Percentiles rank a stretch among this genome's conserved stretches.
Conservation (phyloP, 2,113 vertebrate species). For the Ochotona curzoniae region DNA sequence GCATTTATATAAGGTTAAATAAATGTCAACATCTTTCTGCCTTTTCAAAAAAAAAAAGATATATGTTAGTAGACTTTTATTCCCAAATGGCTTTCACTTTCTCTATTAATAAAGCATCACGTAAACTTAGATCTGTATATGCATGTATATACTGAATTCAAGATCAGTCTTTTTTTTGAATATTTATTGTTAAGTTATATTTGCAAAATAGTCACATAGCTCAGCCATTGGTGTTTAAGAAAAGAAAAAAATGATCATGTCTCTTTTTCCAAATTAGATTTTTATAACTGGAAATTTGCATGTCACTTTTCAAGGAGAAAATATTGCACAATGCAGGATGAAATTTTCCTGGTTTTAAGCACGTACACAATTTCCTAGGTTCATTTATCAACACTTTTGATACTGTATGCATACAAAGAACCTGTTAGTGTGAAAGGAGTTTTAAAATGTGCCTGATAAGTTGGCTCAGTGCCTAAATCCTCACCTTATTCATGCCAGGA, state of each 20-base stretch:
- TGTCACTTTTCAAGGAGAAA: not conserved
- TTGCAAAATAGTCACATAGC: not conserved
- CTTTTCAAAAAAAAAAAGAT: too few relatives aligned
- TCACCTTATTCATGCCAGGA: too few relatives aligned
- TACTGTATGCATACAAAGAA: conserved; percentile 9
- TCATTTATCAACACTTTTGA: not conserved
- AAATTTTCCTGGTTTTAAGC: not conserved
- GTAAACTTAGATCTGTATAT: too few relatives aligned
- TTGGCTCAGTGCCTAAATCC: too few relatives aligned
- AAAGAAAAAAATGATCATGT: not conserved
- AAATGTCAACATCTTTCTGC: too few relatives aligned
- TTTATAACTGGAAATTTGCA: conserved; percentile 29
- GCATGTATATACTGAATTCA: not conserved
- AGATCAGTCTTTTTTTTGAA: conserved; percentile 1
- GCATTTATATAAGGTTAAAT: too few relatives aligned
- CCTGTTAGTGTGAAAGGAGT: not conserved
- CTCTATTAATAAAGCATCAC: not conserved
- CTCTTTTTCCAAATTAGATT: not conserved
- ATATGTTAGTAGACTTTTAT: not conserved
- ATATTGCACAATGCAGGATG: not conserved
- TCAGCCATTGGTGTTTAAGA: not conserved
- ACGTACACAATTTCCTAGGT: not conserved
- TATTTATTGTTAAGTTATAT: not conserved
- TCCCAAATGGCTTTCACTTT: not conserved
- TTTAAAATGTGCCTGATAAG: too few relatives aligned